Percentiles rank a stretch among this genome's conserved stretches.
Evolutionary conservation across 35 echinoderm and acorn worm species (phyloP).

Genomic region (Chiridota heheva): DNA sequence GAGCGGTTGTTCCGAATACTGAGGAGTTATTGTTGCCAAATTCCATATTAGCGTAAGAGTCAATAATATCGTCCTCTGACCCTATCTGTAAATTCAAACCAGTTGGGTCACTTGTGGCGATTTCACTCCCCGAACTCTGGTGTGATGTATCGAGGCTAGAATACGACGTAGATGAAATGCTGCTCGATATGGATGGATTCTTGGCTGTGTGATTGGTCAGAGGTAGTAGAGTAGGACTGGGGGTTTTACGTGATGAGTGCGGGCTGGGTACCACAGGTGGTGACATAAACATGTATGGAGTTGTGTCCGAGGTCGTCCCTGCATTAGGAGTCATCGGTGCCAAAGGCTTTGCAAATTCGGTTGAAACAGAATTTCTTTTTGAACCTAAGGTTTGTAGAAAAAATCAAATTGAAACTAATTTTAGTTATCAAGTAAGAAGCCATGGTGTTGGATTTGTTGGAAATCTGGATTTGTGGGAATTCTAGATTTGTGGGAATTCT

Average conservation of each 20-base stretch:
- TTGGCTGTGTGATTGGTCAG: not conserved
- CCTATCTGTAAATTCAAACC: not conserved
- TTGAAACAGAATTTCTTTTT: too few relatives aligned
- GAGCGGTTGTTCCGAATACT: too few relatives aligned
- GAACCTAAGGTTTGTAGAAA: too few relatives aligned
- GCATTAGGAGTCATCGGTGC: too few relatives aligned
- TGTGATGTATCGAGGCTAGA: not conserved
- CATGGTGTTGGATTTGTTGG: too few relatives aligned
- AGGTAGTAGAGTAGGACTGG: not conserved
- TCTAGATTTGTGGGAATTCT: too few relatives aligned
- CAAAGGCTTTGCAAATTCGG: too few relatives aligned
- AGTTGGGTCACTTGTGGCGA: not conserved
- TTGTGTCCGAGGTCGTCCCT: constrained; percentile 19
- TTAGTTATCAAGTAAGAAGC: too few relatives aligned
- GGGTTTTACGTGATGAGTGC: not conserved
- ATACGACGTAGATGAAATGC: not conserved
- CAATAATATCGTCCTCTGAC: constrained; percentile 25
- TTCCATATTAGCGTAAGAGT: constrained; percentile 74
- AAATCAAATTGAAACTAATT: too few relatives aligned
- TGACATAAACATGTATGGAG: constrained; percentile 48
- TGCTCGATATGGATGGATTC: not conserved
- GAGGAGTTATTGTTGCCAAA: too few relatives aligned
- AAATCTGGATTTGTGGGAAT: too few relatives aligned
- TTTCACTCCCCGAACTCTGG: not conserved
- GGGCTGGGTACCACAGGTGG: not conserved